Base-by-base conservation (phyloP, 2,888 invertebrate genomes). In the Apamea anceps region DNA sequence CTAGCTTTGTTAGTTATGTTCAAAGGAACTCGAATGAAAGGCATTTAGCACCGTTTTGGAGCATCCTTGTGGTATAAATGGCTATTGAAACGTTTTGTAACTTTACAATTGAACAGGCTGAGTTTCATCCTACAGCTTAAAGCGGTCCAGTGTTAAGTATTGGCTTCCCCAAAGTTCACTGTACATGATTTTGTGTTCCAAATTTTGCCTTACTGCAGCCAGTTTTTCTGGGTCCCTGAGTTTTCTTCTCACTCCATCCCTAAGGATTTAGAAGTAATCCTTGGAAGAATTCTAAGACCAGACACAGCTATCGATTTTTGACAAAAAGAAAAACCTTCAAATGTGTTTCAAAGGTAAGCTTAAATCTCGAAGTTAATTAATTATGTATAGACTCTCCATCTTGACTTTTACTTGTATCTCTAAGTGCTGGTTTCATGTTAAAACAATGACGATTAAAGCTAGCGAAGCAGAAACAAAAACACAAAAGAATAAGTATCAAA, bases 341-440 rank as follows among this genome's bases (percentile, higher is more conserved):
- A 25, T 8, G 3, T 42, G 8, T 60, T 45, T 25, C 5, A 18
- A 45, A 79, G 32, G 32, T 21, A 63, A 45, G 1, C 45, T 79
- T 21, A 65, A 65, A 79, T 48, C 15, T 45, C 18, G 3, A 48
- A 57, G n/a, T 37, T 72, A 45, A 79, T 79, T 79, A 37, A 72
- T 48, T 54, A 66, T 48, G 25, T 37, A 48, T 1, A 54, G 21
- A 63, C n/a, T 54, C 15, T 15, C 32, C 10, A 6, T 25, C 48
- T 72, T 57, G 18, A 28, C 0, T 25, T 37, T 21, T 72, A 13
- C 12, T 45, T 54, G n/a, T 63, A 18, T 45, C 18, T 6, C 13
- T 2, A 32, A 70, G 15, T n/a, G 8, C 32, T 12, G 4, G 25
- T 15, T 65, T 66, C 0, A 25, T 57, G 1, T 57, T 72, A 28